Conservation (phyloP, 2,888 invertebrate genomes). For the Bruchidius siliquastri region DNA sequence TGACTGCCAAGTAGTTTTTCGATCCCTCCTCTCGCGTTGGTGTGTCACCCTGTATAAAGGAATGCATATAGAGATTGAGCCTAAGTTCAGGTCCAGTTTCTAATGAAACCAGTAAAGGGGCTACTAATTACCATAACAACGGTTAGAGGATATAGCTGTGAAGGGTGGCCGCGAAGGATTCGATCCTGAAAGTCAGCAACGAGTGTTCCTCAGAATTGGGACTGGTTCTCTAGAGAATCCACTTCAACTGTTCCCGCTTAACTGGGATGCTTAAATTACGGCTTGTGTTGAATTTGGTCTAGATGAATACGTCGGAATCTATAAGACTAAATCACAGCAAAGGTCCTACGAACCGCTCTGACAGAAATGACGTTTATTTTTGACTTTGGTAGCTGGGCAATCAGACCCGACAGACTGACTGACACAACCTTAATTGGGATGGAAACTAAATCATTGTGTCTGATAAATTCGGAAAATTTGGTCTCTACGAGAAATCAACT, state of each 20-base stretch:
- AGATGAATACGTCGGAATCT: not conserved
- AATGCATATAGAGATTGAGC: not conserved
- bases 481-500: too few species aligned
- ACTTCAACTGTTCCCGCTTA: not conserved
- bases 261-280: not conserved
- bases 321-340: too few species aligned
- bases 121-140: not conserved
- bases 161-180: not conserved
- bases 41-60: not conserved
- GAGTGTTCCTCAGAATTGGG: not conserved
- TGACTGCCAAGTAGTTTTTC: too few species aligned
- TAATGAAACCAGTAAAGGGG: not conserved
- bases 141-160: not conserved
- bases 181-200: not conserved
- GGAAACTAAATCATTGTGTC: too few species aligned
- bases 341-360: too few species aligned
- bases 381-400: too few species aligned
- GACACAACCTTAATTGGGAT: too few species aligned
- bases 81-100: not conserved
- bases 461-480: too few species aligned
- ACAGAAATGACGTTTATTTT: too few species aligned
- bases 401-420: too few species aligned
- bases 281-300: not conserved
- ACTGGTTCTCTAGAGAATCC: not conserved
- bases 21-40: too few species aligned